phyloP scores from a whole-genome alignment of 2,797 vertebrate species.

The Rhabdomys pumilio region DNA sequence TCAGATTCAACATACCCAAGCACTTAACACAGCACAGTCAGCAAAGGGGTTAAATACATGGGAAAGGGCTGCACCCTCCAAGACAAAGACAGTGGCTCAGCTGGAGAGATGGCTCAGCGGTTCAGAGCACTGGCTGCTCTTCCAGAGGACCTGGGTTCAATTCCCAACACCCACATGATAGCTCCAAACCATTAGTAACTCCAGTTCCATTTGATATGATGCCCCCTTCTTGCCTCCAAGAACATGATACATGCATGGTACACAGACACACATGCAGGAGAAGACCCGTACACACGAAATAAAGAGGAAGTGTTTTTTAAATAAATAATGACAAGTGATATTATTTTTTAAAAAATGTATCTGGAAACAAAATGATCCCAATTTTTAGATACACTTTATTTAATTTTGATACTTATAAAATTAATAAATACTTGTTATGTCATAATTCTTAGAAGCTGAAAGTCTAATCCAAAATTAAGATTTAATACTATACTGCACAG shows the following conservation, averaged over 20 bases:
- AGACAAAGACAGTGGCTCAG: neutral
- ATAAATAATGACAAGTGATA: neutral
- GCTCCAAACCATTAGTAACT: too few species aligned
- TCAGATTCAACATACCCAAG: neutral
- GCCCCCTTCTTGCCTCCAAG: neutral
- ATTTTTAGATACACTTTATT: neutral
- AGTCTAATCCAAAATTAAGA: neutral
- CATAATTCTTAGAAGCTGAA: neutral
- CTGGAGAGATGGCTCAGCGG: neutral
- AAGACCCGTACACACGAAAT: neutral
- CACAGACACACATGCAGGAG: neutral
- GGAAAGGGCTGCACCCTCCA: neutral
- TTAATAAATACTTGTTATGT: neutral
- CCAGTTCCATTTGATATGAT: neutral
- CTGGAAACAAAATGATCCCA: neutral
- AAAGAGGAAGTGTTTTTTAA: neutral
- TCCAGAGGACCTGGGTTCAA: neutral
- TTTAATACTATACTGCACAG: rapidly evolving
- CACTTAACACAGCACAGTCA: too few species aligned
- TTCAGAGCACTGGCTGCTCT: too few species aligned
- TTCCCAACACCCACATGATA: neutral
- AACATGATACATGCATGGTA: neutral
- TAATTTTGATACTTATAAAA: neutral
- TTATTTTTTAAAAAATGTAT: neutral
- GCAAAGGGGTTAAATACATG: too few species aligned